A percentile compares a stretch with the other conserved stretches of the same genome.
phyloP scores from a whole-genome alignment of 2,797 vertebrate genomes.

The Lacerta viridis region DNA sequence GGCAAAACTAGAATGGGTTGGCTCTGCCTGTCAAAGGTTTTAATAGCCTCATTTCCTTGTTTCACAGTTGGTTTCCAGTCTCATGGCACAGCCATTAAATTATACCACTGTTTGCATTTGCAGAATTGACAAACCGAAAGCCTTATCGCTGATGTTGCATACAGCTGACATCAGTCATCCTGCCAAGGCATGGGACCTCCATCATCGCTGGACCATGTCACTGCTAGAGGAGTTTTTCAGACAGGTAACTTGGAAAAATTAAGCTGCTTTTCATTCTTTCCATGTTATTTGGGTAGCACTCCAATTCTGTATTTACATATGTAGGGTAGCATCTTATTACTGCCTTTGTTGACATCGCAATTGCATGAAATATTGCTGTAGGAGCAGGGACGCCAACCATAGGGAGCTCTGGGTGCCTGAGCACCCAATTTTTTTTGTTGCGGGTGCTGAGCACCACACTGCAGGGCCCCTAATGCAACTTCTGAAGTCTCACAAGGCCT shows the following conservation, averaged over 20 bases:
- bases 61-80: slow-evolving; percentile 6
- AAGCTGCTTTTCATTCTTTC: slow-evolving; percentile 8
- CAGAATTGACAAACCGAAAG: slow-evolving; percentile 98
- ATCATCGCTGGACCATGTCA: slow-evolving; percentile 97
- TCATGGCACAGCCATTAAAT: slow-evolving; percentile 42
- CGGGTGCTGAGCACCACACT: no score
- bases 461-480: no score
- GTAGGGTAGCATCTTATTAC: background rate
- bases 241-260: slow-evolving; percentile 85
- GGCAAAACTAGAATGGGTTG: background rate
- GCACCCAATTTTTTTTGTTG: no score
- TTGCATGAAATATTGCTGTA: background rate
- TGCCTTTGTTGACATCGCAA: background rate
- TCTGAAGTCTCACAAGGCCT: no score
- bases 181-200: slow-evolving; percentile 95
- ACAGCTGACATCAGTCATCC: slow-evolving; percentile 99
- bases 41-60: slow-evolving; percentile 5
- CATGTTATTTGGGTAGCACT: background rate
- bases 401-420: no score
- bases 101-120: slow-evolving; percentile 69
- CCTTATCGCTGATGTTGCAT: slow-evolving; percentile 95
- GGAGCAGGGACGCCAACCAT: no score
- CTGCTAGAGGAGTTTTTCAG: slow-evolving; percentile 98
- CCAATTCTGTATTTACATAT: background rate
- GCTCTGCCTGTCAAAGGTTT: slow-evolving; percentile 22